Base-by-base conservation (phyloP, 2,113 vertebrate species). In the Hippoglossus stenolepis region DNA sequence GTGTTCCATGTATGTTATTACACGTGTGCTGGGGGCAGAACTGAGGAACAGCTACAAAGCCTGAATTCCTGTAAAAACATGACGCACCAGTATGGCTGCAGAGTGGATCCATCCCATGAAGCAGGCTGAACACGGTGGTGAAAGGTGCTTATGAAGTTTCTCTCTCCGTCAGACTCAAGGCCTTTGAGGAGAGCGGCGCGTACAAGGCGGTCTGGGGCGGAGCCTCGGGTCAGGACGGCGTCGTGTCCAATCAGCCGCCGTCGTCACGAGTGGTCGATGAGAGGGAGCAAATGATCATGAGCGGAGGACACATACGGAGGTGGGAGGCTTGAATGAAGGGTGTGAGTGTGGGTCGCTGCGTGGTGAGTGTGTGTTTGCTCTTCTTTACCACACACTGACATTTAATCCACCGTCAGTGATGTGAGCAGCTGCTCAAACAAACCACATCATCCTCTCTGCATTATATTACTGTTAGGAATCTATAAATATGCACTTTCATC, bases 241-340 rank as follows among this genome's bases (percentile, higher is more conserved):
- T 95, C 0, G 90, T 96, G 51, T 95, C 95, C 58, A 90, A 89
- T 61, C 95, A 96, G 87, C 95, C 95, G 9, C 90, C 93, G 0
- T 90, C 94, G 2, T 87, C 87, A 4, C 89, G 93, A 0, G 93
- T 96, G 5, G 81, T 94, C 0, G 95, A 96, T 10, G 93, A 95
- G 81, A 75, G 95, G 43, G 95, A 96, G 43, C 90, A 92, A 23
- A 96, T 96, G 95, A 91, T 92, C 66, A 96, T 96, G 95, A 96
- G 94, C 0, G 95, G 95, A 8, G 94, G 94, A 69, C 92, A 94
- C 85, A 95, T 96, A 63, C 86, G 81, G 59, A 94, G 95, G 95
- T 96, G 28, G 0, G 28, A 28, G 54, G 17, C 20, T 12, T 23
- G 28, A 5, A 58, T 69, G 43, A 53, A 23, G 11, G 10, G 60